Conservation (phyloP, 2,888 invertebrate species). For the Agapostemon virescens region DNA sequence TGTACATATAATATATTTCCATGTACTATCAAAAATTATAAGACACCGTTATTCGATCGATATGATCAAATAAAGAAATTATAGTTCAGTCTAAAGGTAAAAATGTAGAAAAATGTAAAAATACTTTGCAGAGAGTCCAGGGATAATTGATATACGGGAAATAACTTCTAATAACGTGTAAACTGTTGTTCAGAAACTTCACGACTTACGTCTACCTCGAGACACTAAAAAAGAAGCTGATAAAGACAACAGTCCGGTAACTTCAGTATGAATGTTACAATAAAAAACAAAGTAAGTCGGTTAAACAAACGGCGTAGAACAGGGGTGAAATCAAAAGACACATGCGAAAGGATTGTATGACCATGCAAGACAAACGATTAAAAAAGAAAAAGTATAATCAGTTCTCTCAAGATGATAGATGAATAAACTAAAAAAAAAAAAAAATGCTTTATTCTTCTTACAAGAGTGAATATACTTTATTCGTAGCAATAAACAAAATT, state of each 20-base stretch:
- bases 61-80: background rate
- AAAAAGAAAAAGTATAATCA: too few relatives aligned
- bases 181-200: background rate
- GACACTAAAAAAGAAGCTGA: background rate
- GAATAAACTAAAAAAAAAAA: conserved; percentile 47
- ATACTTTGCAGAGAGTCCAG: conserved; percentile 25
- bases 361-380: background rate
- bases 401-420: conserved; percentile 20
- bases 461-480: conserved; percentile 39
- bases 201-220: conserved; percentile 7
- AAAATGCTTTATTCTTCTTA: conserved; percentile 45
- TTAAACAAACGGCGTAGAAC: background rate
- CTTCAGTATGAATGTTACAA: background rate
- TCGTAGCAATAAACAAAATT: conserved; percentile 42
- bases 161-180: conserved; percentile 3
- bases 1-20: background rate
- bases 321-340: background rate
- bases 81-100: background rate
- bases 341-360: background rate
- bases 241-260: background rate
- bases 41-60: background rate
- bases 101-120: conserved; percentile 31
- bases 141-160: conserved; percentile 43
- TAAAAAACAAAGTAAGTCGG: background rate
- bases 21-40: background rate